Percentiles rank a stretch among this genome's conserved stretches.
Evolutionary conservation across 2,797 vertebrate genomes (phyloP).

Genomic region (Characodon lateralis): DNA sequence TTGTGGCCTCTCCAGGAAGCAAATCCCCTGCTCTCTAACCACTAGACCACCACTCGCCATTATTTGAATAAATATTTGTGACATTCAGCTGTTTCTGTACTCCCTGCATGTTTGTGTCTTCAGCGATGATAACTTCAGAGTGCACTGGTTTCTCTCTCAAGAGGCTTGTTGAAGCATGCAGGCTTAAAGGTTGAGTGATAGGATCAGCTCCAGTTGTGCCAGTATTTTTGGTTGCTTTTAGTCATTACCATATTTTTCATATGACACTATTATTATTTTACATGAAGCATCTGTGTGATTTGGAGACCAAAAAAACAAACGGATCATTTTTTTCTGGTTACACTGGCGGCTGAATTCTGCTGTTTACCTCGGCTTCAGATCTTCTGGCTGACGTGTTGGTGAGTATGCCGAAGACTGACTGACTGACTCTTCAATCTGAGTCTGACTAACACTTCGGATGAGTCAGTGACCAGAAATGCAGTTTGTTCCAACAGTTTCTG

Average conservation of each 20-base stretch:
- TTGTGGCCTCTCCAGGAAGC: too few species aligned
- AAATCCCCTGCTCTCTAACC: too few species aligned
- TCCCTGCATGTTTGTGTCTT: constrained; percentile 9
- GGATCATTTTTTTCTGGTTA: constrained; percentile 14
- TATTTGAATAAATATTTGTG: neutral
- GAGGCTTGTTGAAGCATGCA: constrained; percentile 40
- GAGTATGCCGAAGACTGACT: constrained; percentile 56
- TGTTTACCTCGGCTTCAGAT: constrained; percentile 20
- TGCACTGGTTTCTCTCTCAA: constrained; percentile 7
- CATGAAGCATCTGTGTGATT: constrained; percentile 11
- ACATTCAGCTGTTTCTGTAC: neutral
- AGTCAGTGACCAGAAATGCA: constrained; percentile 34
- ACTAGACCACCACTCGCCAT: neutral
- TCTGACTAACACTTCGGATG: constrained; percentile 27
- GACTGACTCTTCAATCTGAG: constrained; percentile 36
- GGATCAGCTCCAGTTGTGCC: constrained; percentile 22
- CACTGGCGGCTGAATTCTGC: constrained; percentile 1
- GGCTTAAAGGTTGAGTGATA: constrained; percentile 13
- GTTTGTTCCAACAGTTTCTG: neutral
- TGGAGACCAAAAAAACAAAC: constrained; percentile 1
- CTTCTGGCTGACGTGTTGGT: constrained; percentile 30
- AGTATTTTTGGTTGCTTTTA: neutral
- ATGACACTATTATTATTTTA: neutral
- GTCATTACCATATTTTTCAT: neutral
- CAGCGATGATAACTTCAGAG: constrained; percentile 5